These are phyloP conservation scores for Leucoma salicis DNA, from an alignment of 2,888 invertebrate genomes.

Conservation along the genomic window DNA sequence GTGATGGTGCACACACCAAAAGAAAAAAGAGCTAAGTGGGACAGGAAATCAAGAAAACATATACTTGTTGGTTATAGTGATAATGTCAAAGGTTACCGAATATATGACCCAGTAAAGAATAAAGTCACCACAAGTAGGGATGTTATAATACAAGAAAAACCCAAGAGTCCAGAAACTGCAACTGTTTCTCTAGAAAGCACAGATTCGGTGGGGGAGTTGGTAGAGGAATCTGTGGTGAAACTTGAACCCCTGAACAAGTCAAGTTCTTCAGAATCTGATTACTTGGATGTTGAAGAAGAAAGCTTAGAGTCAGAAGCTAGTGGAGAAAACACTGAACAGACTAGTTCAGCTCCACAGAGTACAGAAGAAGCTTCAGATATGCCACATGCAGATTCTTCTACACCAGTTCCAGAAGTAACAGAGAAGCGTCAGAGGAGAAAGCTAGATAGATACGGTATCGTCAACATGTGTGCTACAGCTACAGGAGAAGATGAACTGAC, in stretches of 20 bases:
- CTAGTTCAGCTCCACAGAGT: not conserved
- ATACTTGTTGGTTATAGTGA: no score
- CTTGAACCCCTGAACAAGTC: conserved; percentile 1
- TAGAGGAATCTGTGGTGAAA: conserved; percentile 1
- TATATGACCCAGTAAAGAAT: conserved; percentile 9
- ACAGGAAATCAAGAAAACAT: conserved; percentile 9
- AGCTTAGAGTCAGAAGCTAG: conserved; percentile 1
- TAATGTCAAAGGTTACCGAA: conserved; percentile 15
- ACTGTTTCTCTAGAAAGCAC: conserved; percentile 1
- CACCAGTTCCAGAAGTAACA: not conserved
- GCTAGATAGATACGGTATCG: not conserved
- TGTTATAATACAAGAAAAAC: conserved; percentile 1
- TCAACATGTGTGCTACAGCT: not conserved
- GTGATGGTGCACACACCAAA: conserved; percentile 11
- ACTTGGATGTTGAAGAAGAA: not conserved
- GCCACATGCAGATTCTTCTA: not conserved
- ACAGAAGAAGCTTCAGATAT: not conserved
- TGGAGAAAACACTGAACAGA: conserved; percentile 1
- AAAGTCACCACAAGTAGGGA: conserved; percentile 13
- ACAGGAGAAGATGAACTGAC: not conserved
- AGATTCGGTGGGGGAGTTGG: conserved; percentile 5
- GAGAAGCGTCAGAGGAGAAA: conserved; percentile 1
- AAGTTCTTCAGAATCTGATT: not conserved
- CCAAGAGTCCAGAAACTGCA: not conserved
- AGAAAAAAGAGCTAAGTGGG: conserved; percentile 6